phyloP scores from a whole-genome alignment of 2,113 vertebrate species.

The Mormyrus lacerda region DNA sequence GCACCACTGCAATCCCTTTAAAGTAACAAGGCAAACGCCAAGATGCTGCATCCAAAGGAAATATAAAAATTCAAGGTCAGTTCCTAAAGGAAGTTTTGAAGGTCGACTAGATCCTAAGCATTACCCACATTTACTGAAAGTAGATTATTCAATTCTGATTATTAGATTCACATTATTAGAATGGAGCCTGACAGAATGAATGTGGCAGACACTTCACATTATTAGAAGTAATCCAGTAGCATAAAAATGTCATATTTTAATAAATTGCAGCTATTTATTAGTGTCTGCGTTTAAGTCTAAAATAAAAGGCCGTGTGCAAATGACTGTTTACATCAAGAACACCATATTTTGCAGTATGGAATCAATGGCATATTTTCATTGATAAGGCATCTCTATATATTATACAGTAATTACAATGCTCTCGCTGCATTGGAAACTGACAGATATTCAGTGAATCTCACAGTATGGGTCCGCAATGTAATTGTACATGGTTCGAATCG shows the following conservation, averaged over 20 bases:
- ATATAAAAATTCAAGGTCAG: slow-evolving; percentile 7
- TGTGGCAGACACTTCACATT: neutral
- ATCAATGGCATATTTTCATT: neutral
- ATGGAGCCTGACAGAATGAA: neutral
- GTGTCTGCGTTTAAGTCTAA: neutral
- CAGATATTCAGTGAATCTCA: neutral
- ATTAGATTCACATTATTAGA: neutral
- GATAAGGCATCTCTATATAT: neutral
- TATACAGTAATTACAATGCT: neutral
- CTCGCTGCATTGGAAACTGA: neutral
- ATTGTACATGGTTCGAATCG: neutral
- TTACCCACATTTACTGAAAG: neutral
- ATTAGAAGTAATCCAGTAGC: neutral
- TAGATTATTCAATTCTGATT: neutral
- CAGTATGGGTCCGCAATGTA: neutral
- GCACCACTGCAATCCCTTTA: neutral
- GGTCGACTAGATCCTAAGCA: neutral
- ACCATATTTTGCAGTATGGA: neutral
- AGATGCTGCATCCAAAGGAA: neutral
- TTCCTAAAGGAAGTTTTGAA: slow-evolving; percentile 5
- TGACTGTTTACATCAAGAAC: neutral
- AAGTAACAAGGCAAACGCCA: neutral
- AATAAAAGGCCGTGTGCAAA: neutral
- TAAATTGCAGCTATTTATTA: neutral
- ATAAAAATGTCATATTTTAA: neutral